These are phyloP conservation scores for Orthosia cruda DNA, from an alignment of 2,888 invertebrate genomes.

Conservation along the genomic window DNA sequence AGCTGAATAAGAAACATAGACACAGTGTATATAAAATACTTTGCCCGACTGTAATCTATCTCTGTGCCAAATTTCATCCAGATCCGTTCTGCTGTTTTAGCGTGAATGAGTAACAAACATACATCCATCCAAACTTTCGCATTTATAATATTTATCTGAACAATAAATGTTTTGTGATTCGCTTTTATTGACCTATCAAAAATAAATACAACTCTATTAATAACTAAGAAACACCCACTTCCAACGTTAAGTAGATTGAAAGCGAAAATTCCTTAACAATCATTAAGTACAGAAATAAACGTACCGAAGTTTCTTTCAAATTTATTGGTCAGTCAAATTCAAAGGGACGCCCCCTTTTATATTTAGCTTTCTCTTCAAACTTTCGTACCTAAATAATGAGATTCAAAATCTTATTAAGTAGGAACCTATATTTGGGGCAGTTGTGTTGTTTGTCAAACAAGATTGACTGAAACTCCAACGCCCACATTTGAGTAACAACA, in stretches of 20 bases:
- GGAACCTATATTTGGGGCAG: constrained; percentile 15
- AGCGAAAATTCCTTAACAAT: constrained; percentile 34
- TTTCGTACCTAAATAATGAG: constrained; percentile 19
- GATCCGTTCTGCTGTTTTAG: too few relatives aligned
- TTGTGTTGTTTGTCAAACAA: not conserved
- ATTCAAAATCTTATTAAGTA: constrained; percentile 17
- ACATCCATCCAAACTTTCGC: too few relatives aligned
- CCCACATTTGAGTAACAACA: not conserved
- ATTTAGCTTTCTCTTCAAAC: constrained; percentile 18
- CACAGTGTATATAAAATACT: too few relatives aligned
- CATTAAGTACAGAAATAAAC: constrained; percentile 31
- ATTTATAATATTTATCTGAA: too few relatives aligned
- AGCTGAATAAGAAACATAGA: too few relatives aligned
- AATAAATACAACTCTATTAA: constrained; percentile 8
- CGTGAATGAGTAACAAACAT: too few relatives aligned
- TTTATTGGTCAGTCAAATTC: constrained; percentile 35
- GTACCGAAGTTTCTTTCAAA: constrained; percentile 37
- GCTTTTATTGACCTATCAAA: not conserved
- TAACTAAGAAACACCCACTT: constrained; percentile 35
- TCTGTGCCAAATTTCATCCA: too few relatives aligned
- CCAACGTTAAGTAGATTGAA: constrained; percentile 26
- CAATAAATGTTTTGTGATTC: not conserved
- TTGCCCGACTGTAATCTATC: too few relatives aligned
- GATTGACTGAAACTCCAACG: not conserved
- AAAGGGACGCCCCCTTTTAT: constrained; percentile 33